Base-by-base conservation (phyloP, 2,888 invertebrate genomes). In the Vanessa cardui region DNA sequence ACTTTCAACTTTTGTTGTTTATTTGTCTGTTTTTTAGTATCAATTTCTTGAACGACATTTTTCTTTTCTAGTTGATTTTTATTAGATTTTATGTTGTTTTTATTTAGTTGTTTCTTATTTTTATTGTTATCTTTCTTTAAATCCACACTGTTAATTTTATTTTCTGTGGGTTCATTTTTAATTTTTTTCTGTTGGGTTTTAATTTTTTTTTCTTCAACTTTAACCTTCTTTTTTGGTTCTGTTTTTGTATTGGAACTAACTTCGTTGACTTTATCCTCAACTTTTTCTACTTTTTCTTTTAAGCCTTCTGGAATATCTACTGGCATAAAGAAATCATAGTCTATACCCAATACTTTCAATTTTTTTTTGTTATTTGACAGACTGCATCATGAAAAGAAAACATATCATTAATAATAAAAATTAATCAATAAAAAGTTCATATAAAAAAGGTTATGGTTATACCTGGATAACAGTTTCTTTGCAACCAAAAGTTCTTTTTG, bases 261-360 rank as follows among this genome's bases (percentile, higher is more conserved):
- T 7, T 66, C 58, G 47, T 64, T 72, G 58, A 68, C 69, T 62
- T 61, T 64, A 31, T 61, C 50, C 9, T 62, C 60, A 64, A 70
- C 46, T 58, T 76, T 71, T 33, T 67, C 69, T 45, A 78, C 67
- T 58, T 76, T 70, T 52, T 75, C 70, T 33, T 74, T 45, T 59
- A 91, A 74, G 31, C 65, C 79, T 74, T 86, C 84, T 39, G 94
- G 93, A 47, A 93, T 78, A 79, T 94, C 93, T 39, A 92, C 89
- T 62, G 94, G 93, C 74, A 82, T 79, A 68, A 94, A 90, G 70
- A 92, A 90, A 65, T 92, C 88, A 79, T 93, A 94, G 72, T 93
- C 84, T 68, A 94, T 93, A 1, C 94, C 94, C 18, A 93, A 68
- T 60, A 85, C 85, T 69, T 82, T 83, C 15, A 94, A 79, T 74